Evolutionary conservation across 2,888 invertebrate species (phyloP), one percentile per base, ranked within the genome.

Genomic region (Caenorhabditis sinica): DNA sequence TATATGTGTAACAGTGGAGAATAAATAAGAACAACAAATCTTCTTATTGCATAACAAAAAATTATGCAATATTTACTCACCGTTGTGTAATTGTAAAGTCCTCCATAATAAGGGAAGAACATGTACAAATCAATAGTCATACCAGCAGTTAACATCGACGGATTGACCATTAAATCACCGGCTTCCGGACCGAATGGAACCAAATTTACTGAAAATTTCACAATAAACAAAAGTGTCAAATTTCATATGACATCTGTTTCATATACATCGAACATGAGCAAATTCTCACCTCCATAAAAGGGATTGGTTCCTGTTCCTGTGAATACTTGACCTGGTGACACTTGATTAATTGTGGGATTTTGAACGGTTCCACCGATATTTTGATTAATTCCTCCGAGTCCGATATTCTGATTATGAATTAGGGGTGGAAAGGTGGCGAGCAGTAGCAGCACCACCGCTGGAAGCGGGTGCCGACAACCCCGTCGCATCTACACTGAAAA

Each of bases 81-180:
- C 36, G 91, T 92, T 28, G 92, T 91, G 87, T 92, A 92, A 87
- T 92, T 92, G 88, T 92, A 92, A 58, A 91, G 87, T 65, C 91
- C 92, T 80, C 92, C 92, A 73, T 92, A 92, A 81, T 87, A 92
- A 0, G 92, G 92, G 89, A 92, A 92, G 81, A 90, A 92, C 90
- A 90, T 90, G 85, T 92, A 90, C 51, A 92, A 81, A 75, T 92
- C 91, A 65, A 92, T 91, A 45, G 92, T 92, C 85, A 89, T 89
- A 61, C 92, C 92, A 61, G 91, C 88, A 6, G 92, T 92, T 25
- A 92, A 82, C 86, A 92, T 89, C 9, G 90, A 90, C 23, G 91
- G 92, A 60, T 90, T 90, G 40, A 91, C 91, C 74, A 89, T 87
- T 68, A 89, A 86, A 76, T 92, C 92, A 61, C 92, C 92, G 15